These are phyloP conservation scores for Betta splendens DNA, from an alignment of 2,797 vertebrate species.

Conservation along the genomic window DNA sequence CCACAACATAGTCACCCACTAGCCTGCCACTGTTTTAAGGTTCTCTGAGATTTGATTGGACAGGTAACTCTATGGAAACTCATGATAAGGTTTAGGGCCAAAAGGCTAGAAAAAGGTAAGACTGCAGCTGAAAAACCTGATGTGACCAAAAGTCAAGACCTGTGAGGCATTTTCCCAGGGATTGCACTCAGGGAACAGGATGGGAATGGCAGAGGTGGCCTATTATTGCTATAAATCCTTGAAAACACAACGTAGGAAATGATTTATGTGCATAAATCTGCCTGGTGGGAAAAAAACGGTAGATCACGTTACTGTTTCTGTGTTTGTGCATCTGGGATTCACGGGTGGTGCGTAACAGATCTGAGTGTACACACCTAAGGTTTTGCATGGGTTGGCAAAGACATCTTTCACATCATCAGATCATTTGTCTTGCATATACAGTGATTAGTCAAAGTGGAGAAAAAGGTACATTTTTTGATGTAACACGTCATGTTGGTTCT, in stretches of 20 bases:
- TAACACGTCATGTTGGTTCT: slow-evolving; percentile 28
- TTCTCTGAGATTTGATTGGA: slow-evolving; percentile 62
- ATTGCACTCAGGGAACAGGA: slow-evolving; percentile 72
- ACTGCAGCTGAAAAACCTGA: slow-evolving; percentile 76
- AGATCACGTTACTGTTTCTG: slow-evolving; percentile 77
- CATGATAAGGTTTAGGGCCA: slow-evolving; percentile 69
- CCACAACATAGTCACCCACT: slow-evolving; percentile 71
- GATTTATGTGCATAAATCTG: slow-evolving; percentile 83
- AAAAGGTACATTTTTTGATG: slow-evolving; percentile 52
- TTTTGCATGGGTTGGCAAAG: slow-evolving; percentile 80
- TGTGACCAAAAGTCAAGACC: slow-evolving; percentile 80
- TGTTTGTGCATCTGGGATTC: slow-evolving; percentile 82
- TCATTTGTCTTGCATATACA: slow-evolving; percentile 71
- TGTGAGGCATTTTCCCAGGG: slow-evolving; percentile 78
- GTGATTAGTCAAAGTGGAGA: slow-evolving; percentile 56
- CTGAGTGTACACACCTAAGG: slow-evolving; percentile 75
- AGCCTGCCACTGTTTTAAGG: slow-evolving; percentile 66
- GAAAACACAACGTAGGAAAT: slow-evolving; percentile 83
- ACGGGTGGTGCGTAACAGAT: slow-evolving; percentile 77
- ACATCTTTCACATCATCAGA: slow-evolving; percentile 73
- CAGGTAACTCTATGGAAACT: slow-evolving; percentile 74
- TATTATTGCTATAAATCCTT: slow-evolving; percentile 82
- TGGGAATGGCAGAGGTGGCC: slow-evolving; percentile 80
- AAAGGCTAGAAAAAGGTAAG: slow-evolving; percentile 73
- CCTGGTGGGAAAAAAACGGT: slow-evolving; percentile 73